These are phyloP conservation scores for Saccopteryx bilineata DNA, from an alignment of 2,113 vertebrate genomes.

Conservation along the genomic window DNA sequence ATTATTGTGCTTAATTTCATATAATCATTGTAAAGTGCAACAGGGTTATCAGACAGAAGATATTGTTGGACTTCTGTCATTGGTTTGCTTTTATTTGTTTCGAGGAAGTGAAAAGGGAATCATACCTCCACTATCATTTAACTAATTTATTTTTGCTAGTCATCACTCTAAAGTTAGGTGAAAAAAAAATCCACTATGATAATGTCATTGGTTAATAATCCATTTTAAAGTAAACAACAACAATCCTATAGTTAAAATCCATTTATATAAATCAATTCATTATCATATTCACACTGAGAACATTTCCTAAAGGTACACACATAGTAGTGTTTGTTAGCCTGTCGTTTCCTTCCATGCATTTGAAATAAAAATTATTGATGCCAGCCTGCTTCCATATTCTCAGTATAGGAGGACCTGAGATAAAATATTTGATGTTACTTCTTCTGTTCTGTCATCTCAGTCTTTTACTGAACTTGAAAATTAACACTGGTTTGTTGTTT, in stretches of 20 bases:
- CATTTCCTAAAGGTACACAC: not conserved
- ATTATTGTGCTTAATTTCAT: not conserved
- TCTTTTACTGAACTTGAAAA: not conserved
- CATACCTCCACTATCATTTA: not conserved
- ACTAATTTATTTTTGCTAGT: not conserved
- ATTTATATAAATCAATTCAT: not conserved
- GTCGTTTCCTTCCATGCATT: not conserved
- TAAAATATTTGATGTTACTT: not conserved
- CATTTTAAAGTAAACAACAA: conserved; percentile 34
- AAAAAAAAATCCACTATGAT: not conserved
- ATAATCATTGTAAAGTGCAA: not conserved
- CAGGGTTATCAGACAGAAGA: not conserved
- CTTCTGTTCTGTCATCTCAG: not conserved
- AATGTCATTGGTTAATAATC: not conserved
- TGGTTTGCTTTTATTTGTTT: not conserved
- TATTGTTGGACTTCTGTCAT: not conserved
- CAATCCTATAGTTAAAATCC: not conserved
- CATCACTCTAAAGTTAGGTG: not conserved
- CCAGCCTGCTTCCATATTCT: not conserved
- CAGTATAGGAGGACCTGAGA: not conserved
- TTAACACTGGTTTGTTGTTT: not conserved
- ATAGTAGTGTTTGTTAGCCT: not conserved
- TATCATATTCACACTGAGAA: not conserved
- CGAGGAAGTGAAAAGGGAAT: not conserved
- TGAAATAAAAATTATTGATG: not conserved